Evolutionary conservation across 2,888 invertebrate genomes (phyloP), one percentile per base, ranked within the genome.

Genomic region (Adelognathus sp.): DNA sequence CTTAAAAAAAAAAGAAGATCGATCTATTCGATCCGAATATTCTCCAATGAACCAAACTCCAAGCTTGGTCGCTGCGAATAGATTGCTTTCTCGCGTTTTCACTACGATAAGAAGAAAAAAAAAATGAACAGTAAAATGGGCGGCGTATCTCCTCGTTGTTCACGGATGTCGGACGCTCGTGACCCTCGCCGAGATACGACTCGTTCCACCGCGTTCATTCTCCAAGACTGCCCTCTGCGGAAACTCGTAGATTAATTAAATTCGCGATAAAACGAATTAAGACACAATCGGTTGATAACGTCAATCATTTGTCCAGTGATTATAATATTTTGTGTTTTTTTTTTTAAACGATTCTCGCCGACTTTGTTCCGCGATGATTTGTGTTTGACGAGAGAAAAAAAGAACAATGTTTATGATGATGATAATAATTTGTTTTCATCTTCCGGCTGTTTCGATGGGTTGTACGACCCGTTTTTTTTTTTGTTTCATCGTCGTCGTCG

Each of bases 151-250:
- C 66, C 36, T 46, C 60, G 33, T 61, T 33, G 27, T 36, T 6
- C 24, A n/a, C 29, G 36, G 33, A 66, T 33, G 46, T 52, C 52
- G 29, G 56, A 3, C 64, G 54, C 46, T 31, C 58, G 27, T 50
- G 70, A 69, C 39, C n/a, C 56, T 44, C 52, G n/a, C 39, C 36
- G 52, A 58, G 74, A 70, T 54, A 70, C 36, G 60, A 54, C 52
- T 36, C 31, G 52, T 64, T 60, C 64, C 64, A 9, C 50, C 61
- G 44, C 36, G 71, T 79, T 79, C 71, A 67, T 75, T 79, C 66
- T 71, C n/a, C 71, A 75, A 79, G 79, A 79, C 79, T 79, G 79
- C 79, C n/a, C 78, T 70, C 78, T 71, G 71, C 79, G 71, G 54
- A 64, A 69, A 36, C 56, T 75, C 75, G 75, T 75, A 79, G 79